Evolutionary conservation across 2,888 invertebrate species (phyloP), one percentile per base, ranked within the genome.

Genomic region (Athalia circularis): DNA sequence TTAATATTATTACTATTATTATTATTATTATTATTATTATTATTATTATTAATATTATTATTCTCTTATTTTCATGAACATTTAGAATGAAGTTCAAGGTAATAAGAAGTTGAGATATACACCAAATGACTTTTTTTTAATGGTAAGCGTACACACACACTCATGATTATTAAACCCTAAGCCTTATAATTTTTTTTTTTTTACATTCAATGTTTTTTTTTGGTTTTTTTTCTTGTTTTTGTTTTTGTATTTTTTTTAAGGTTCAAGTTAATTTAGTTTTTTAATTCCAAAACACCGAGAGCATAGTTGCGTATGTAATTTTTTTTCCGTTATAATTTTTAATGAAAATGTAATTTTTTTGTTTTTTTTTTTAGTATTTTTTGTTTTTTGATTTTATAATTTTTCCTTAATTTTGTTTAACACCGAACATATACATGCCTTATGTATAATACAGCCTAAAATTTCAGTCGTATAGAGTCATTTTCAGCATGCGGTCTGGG

Each of bases 361-460:
- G 0, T 74, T 62, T 61, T 75, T 50, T 59, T 9, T 61, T 48
- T 61, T 29, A 15, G 45, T 48, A 48, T 75, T 61, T 85, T 81
- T 81, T 81, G 82, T 81, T 72, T 80, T 78, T 80, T 79, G 82
- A 79, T 85, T 88, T 87, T 86, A 87, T 87, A 78, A 68, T 68
- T 81, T 80, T 79, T 77, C 74, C 48, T 62, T 74, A 78, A 79
- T 67, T n/a, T 77, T 79, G 45, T 83, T 85, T 85, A 89, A 89
- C 90, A 90, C 88, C 90, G 85, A 90, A 90, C 90, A 90, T 88
- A 89, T 88, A 89, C 88, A 89, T 89, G 88, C 88, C 89, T 90
- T 90, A 89, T 82, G 85, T 82, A 50, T 89, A 89, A 90, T 90
- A 89, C 90, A 90, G 89, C 89, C 89, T 90, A 89, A 85, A 89